Evolutionary conservation across 2,113 vertebrate genomes (phyloP).

Genomic region (Mungos mungo): DNA sequence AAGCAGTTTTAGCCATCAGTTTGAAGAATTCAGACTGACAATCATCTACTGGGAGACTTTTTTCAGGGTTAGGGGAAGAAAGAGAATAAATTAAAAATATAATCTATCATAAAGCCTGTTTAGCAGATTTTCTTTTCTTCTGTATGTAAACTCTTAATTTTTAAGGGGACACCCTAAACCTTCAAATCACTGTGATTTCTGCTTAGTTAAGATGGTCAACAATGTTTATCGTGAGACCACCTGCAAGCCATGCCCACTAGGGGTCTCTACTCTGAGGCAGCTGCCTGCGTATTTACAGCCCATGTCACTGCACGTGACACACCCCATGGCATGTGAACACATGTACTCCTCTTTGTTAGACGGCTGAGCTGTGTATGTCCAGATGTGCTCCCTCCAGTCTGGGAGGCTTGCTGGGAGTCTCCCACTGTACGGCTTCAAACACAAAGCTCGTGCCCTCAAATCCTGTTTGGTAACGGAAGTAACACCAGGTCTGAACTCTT

Average conservation of each 20-base stretch:
- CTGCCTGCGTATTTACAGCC: background rate
- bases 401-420: background rate
- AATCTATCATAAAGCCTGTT: background rate
- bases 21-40: background rate
- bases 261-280: conserved; percentile 43
- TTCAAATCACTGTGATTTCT: background rate
- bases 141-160: background rate
- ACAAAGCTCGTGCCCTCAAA: background rate
- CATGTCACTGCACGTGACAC: background rate
- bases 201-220: background rate
- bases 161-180: background rate
- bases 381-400: background rate
- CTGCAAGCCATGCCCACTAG: conserved; percentile 38
- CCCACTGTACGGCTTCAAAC: background rate
- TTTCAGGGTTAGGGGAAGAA: background rate
- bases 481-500: background rate
- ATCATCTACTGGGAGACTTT: background rate
- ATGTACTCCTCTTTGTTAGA: conserved; percentile 36
- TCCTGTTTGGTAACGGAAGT: conserved; percentile 1
- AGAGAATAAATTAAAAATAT: conserved; percentile 5
- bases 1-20: background rate
- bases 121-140: background rate
- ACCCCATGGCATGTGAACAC: background rate
- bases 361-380: background rate
- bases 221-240: background rate